Evolutionary conservation across 2,888 invertebrate species (phyloP).

Genomic region (Heliconius aoede): DNA sequence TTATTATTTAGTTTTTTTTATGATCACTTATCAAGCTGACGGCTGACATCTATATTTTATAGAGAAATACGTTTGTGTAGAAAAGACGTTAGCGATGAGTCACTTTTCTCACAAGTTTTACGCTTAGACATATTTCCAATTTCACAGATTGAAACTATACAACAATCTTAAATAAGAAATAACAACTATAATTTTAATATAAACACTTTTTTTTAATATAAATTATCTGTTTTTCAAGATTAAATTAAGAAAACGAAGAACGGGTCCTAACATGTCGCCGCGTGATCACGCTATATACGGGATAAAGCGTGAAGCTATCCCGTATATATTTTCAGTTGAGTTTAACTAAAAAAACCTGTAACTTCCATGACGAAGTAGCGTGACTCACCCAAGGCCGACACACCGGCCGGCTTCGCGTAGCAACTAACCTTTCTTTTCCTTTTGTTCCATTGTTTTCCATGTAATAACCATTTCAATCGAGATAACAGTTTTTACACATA

Average conservation of each 20-base stretch:
- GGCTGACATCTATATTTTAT: no score
- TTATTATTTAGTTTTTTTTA: neutral
- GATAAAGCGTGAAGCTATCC: neutral
- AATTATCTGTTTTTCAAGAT: neutral
- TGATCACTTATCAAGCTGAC: neutral
- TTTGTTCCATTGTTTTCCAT: conserved; percentile 64
- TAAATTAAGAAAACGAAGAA: neutral
- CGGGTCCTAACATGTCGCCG: no score
- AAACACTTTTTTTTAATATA: neutral
- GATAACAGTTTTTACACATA: conserved; percentile 25
- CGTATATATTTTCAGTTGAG: neutral
- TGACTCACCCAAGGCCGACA: conserved; percentile 64
- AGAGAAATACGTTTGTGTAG: no score
- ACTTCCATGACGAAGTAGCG: neutral
- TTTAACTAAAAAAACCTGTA: conserved; percentile 8
- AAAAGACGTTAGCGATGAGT: no score
- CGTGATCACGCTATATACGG: no score
- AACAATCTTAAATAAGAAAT: neutral
- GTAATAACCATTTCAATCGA: conserved; percentile 21
- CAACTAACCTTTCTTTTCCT: conserved; percentile 64
- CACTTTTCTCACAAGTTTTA: no score
- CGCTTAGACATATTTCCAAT: no score
- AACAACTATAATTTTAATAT: neutral
- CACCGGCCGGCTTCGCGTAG: conserved; percentile 75
- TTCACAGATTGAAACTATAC: no score